Evolutionary conservation across 2,888 invertebrate genomes (phyloP), one percentile per base, ranked within the genome.

Genomic region (Ditula angustiorana): DNA sequence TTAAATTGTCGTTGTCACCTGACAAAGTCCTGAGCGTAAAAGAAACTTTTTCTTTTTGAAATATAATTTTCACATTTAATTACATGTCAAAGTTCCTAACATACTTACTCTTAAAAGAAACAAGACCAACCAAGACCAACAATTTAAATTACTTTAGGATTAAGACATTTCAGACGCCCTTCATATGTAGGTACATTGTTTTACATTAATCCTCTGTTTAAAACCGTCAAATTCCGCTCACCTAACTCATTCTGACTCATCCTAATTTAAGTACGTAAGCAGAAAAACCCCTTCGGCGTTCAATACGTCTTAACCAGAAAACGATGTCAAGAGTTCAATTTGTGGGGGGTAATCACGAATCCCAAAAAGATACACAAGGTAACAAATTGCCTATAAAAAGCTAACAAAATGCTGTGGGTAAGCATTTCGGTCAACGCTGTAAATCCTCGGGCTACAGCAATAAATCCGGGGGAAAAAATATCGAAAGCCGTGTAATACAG

Each of bases 311-410:
- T 61, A 56, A 44, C 65, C 55, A 56, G 30, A 67, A 62, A 57
- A 46, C 55, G 58, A 61, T 71, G 74, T 78, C 81, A 79, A 81
- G 78, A 79, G 85, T 80, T 83, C 85, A 83, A 87, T 87, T 87
- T 83, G 82, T 74, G 81, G 80, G 75, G 75, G 76, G 76, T 80
- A 82, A 86, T 82, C 82, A 82, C 79, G 78, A 80, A 82, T 81
- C 82, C 81, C 77, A 83, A 84, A 86, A 86, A 89, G 87, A 88
- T 89, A 89, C 86, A 89, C 83, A 86, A 85, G 87, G 88, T 87
- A 88, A 88, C 89, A 88, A 90, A 90, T 89, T 87, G 90, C 81
- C 89, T 86, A 90, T 91, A 90, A 90, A 91, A 89, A 88, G 85
- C 87, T 88, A 89, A 88, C 89, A 87, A 89, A 89, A 89, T 86